These are phyloP conservation scores for Nezara viridula DNA, from an alignment of 2,888 invertebrate genomes.

Conservation along the genomic window DNA sequence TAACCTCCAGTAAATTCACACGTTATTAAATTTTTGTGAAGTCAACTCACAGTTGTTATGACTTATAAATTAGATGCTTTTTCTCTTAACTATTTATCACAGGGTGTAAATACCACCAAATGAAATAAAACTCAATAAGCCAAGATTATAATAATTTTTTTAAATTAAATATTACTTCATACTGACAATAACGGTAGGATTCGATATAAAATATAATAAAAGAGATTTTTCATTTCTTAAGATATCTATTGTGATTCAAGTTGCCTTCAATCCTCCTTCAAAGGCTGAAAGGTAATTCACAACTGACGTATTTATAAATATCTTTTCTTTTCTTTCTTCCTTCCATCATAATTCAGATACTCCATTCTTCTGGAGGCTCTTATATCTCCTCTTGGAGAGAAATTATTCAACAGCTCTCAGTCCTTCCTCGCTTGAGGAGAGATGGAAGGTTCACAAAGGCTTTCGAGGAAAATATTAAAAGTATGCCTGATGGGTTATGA, in stretches of 20 bases:
- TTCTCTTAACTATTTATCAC: too few relatives aligned
- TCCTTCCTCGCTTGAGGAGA: neutral
- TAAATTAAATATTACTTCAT: too few relatives aligned
- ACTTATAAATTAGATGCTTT: too few relatives aligned
- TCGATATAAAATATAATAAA: too few relatives aligned
- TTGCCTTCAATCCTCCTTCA: neutral
- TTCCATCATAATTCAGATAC: neutral
- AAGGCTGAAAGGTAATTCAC: neutral
- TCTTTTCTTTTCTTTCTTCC: neutral
- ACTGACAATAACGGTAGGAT: too few relatives aligned
- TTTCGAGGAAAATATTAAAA: neutral
- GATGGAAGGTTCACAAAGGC: neutral
- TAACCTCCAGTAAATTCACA: too few relatives aligned
- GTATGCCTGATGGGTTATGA: neutral
- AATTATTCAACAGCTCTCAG: slow-evolving; percentile 16
- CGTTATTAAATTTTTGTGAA: too few relatives aligned
- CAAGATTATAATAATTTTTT: too few relatives aligned
- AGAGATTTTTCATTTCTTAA: neutral
- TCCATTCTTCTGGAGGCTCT: neutral
- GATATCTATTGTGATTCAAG: neutral
- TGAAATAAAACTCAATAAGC: too few relatives aligned
- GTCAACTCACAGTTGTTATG: too few relatives aligned
- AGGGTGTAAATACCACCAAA: too few relatives aligned
- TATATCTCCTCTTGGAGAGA: neutral
- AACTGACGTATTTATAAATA: neutral